These are phyloP conservation scores for Pyrgus malvae DNA, from an alignment of 2,888 invertebrate species.

Conservation along the genomic window DNA sequence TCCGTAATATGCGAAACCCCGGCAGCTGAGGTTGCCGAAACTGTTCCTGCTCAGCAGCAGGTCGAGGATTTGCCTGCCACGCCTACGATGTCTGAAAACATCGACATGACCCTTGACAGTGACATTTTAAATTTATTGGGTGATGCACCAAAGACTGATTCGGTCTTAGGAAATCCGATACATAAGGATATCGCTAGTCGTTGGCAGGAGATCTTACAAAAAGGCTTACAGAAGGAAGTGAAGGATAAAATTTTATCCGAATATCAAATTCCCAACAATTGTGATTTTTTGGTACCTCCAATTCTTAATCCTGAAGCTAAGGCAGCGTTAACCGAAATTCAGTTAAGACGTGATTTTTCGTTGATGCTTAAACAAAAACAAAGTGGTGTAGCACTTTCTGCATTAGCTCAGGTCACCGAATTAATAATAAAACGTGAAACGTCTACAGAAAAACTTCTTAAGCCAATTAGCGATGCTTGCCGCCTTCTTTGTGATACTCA, in stretches of 20 bases:
- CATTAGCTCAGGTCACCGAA: not conserved
- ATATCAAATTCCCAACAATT: not conserved
- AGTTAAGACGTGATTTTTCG: not conserved
- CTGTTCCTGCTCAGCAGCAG: too few relatives aligned
- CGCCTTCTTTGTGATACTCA: constrained; percentile 8
- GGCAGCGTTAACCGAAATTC: not conserved
- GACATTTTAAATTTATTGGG: constrained; percentile 2
- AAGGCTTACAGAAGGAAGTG: not conserved
- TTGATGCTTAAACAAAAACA: not conserved
- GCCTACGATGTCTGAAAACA: too few relatives aligned
- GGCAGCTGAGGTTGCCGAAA: too few relatives aligned
- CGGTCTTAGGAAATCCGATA: not conserved
- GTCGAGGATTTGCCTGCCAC: too few relatives aligned
- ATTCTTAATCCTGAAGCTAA: constrained; percentile 7
- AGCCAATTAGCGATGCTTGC: constrained; percentile 7
- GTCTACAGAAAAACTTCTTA: not conserved
- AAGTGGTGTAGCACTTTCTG: not conserved
- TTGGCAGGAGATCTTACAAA: constrained; percentile 1
- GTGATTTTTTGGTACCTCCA: not conserved
- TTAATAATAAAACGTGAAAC: not conserved
- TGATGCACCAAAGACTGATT: not conserved
- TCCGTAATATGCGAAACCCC: too few relatives aligned
- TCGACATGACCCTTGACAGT: not conserved
- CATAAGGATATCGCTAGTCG: constrained; percentile 10
- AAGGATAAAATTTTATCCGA: not conserved